A percentile compares a stretch with the other conserved stretches of the same genome.
Evolutionary conservation across 2,113 vertebrate species (phyloP).

Genomic region (Polypterus senegalus): DNA sequence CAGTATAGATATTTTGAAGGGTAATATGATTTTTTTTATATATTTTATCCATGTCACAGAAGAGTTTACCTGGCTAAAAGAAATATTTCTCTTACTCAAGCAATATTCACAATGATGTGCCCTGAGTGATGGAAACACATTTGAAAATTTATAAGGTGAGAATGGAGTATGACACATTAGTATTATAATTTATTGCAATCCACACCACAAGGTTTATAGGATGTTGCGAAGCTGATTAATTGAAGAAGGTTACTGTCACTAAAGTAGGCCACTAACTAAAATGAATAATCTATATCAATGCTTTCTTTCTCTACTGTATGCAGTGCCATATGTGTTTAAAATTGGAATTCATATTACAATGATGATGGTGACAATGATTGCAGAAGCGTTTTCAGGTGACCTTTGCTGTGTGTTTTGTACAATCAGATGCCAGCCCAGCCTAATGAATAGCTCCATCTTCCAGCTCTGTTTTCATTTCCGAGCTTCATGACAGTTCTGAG

Average conservation of each 20-base stretch:
- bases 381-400: slow-evolving; percentile 7
- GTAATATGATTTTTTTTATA: too few relatives aligned
- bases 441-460: slow-evolving; percentile 11
- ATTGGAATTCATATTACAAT: slow-evolving; percentile 1
- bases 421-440: slow-evolving; percentile 2
- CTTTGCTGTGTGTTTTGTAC: slow-evolving; percentile 5
- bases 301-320: not conserved
- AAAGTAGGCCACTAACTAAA: slow-evolving; percentile 13
- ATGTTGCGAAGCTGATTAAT: slow-evolving; percentile 18
- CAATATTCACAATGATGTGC: too few relatives aligned
- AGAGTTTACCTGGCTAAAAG: too few relatives aligned
- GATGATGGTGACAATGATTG: not conserved
- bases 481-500: not conserved
- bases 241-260: slow-evolving; percentile 1
- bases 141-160: not conserved
- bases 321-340: not conserved
- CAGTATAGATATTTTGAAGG: too few relatives aligned
- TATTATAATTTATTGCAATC: slow-evolving; percentile 9
- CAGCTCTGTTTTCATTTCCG: slow-evolving; percentile 3
- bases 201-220: slow-evolving; percentile 5
- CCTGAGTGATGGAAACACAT: slow-evolving; percentile 1
- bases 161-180: slow-evolving; percentile 5
- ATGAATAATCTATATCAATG: slow-evolving; percentile 1
- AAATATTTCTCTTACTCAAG: too few relatives aligned
- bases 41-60: too few relatives aligned